phyloP scores from a whole-genome alignment of 2,888 invertebrate species.

The Sarcophaga variegata region DNA sequence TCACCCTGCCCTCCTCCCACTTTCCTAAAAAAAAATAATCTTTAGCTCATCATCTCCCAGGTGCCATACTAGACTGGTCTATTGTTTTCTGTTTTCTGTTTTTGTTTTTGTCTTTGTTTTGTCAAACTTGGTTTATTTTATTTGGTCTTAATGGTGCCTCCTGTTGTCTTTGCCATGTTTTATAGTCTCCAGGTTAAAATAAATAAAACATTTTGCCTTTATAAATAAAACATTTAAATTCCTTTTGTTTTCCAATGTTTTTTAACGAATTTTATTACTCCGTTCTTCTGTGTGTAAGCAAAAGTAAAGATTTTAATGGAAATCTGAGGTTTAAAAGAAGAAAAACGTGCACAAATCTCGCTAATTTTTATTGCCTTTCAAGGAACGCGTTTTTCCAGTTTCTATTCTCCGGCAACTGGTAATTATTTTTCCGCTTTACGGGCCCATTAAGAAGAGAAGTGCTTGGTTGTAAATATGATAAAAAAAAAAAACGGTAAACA shows the following conservation, averaged over 20 bases:
- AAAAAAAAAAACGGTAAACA: too few relatives aligned
- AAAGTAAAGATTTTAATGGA: too few relatives aligned
- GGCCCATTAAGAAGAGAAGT: too few relatives aligned
- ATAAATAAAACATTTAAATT: slow-evolving; percentile 63
- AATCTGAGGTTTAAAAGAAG: slow-evolving; percentile 2
- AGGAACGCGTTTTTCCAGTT: too few relatives aligned
- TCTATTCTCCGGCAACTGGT: slow-evolving; percentile 25
- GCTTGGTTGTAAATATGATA: too few relatives aligned
- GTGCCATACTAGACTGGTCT: slow-evolving; percentile 21
- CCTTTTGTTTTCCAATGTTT: slow-evolving; percentile 51
- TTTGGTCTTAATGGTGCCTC: not conserved
- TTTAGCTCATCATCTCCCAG: slow-evolving; percentile 14
- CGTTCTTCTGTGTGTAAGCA: too few relatives aligned
- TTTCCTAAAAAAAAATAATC: not conserved
- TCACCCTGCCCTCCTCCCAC: not conserved
- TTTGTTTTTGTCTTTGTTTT: not conserved
- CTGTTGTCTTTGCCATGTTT: slow-evolving; percentile 5
- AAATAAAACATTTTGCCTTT: slow-evolving; percentile 53
- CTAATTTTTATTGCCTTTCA: slow-evolving; percentile 42
- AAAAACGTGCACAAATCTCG: slow-evolving; percentile 39
- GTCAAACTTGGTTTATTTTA: not conserved
- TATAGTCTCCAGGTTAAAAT: slow-evolving; percentile 29
- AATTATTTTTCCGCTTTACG: slow-evolving; percentile 54
- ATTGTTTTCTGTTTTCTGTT: slow-evolving; percentile 16
- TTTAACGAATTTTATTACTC: slow-evolving; percentile 47